Evolutionary conservation across 1,140 invertebrate genomes (phyloP).

Genomic region (Trichomalopsis sarcophagae): DNA sequence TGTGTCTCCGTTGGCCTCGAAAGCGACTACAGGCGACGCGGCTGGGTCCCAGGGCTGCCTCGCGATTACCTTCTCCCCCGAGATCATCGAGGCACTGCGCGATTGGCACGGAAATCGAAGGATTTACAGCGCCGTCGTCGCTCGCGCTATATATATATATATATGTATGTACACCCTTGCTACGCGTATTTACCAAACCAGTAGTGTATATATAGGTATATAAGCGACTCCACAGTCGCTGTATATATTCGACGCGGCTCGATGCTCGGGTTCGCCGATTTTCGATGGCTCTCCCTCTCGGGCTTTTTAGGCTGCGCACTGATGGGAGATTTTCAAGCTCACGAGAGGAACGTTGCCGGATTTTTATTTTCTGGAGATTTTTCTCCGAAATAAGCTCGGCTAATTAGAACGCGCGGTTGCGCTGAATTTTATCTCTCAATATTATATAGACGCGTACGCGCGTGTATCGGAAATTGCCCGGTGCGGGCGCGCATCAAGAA

Average conservation of each 20-base stretch:
- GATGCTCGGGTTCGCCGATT: slow-evolving; percentile 24
- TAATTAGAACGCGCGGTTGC: no score
- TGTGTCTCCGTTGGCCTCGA: not conserved
- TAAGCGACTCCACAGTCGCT: not conserved
- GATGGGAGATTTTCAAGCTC: no score
- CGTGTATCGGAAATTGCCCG: no score
- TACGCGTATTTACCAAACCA: no score
- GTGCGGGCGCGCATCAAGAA: no score
- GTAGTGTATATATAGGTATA: not conserved
- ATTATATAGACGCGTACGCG: no score
- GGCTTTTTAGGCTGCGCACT: not conserved
- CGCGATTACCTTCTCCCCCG: slow-evolving; percentile 51
- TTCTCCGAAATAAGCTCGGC: no score
- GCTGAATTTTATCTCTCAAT: no score
- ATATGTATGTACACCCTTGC: not conserved
- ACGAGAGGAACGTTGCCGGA: no score
- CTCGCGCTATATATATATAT: not conserved
- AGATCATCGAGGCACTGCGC: slow-evolving; percentile 33
- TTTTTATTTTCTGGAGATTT: no score
- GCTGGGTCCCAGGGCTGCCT: slow-evolving; percentile 16
- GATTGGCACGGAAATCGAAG: slow-evolving; percentile 54
- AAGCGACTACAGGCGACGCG: not conserved
- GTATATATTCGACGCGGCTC: not conserved
- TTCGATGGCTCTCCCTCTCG: not conserved
- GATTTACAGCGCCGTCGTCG: slow-evolving; percentile 30